Evolutionary conservation across 2,797 vertebrate genomes (phyloP), one percentile per base, ranked within the genome.

Genomic region (Takifugu rubripes): DNA sequence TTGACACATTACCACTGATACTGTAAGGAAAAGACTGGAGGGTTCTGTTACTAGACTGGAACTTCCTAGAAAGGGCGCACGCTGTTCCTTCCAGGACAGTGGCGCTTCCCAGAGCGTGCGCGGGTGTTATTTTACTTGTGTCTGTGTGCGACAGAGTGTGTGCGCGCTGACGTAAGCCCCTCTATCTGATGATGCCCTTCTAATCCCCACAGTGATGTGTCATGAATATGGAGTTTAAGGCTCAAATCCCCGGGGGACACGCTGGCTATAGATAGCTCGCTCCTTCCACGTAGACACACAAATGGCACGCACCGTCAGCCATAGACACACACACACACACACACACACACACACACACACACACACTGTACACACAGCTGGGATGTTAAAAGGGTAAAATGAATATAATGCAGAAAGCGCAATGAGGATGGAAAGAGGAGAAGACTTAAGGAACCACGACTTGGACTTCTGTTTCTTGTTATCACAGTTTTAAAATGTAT

Each of bases 121-220:
- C 49, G 46, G 56, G 45, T 54, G 57, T 66, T 55, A 63, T 72
- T 75, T 63, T 78, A 21, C 76, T 29, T 75, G 58, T 70, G 70
- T 67, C 59, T 54, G 66, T 51, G 64, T 52, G 54, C 53, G 48
- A 49, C 16, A 54, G 64, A 51, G 52, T 61, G 66, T 56, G 48
- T 58, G 56, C 57, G 51, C 61, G 75, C 78, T 86, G 83, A 84
- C 84, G 85, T 90, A 88, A 88, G 82, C 76, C 74, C 72, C 84
- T 85, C 82, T 86, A 84, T 88, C 87, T 87, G 87, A 86, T 82
- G 80, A 90, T 84, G 86, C 84, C 84, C 81, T 86, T 83, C 84
- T 92, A 93, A 93, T 93, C 90, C 89, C 83, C 84, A 84, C 88
- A 92, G 89, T 92, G 91, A 92, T 92, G 91, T 89, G 89, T 92